A percentile compares a stretch with the other conserved stretches of the same genome.
These are phyloP conservation scores for Serranus cabrilla DNA, from an alignment of 2,797 vertebrate genomes.

Conservation along the genomic window DNA sequence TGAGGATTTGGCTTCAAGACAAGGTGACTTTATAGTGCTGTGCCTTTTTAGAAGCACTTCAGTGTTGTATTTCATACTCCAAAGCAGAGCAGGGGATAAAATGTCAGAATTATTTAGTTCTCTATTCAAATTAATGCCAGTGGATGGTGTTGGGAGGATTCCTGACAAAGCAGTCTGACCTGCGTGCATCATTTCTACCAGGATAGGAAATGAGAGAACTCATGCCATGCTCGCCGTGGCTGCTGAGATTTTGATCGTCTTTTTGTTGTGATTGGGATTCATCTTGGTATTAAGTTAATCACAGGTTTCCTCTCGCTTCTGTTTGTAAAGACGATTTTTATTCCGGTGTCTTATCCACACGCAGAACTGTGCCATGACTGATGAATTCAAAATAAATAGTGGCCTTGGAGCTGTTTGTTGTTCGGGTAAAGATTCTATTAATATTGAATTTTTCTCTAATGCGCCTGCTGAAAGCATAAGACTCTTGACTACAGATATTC, in stretches of 20 bases:
- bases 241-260: not conserved
- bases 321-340: slow-evolving; percentile 25
- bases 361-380: slow-evolving; percentile 22
- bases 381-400: slow-evolving; percentile 44
- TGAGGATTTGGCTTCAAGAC: slow-evolving; percentile 57
- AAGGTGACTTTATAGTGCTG: slow-evolving; percentile 58
- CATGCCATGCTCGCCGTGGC: not conserved
- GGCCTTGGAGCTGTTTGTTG: slow-evolving; percentile 37
- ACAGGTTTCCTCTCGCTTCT: slow-evolving; percentile 26
- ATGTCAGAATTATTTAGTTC: slow-evolving; percentile 47
- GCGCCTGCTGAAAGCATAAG: slow-evolving; percentile 30
- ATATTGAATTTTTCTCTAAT: slow-evolving; percentile 49
- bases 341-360: slow-evolving; percentile 20
- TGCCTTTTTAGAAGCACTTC: slow-evolving; percentile 52
- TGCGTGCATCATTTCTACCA: slow-evolving; percentile 4
- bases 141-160: slow-evolving; percentile 22
- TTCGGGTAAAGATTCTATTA: slow-evolving; percentile 37
- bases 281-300: slow-evolving; percentile 10
- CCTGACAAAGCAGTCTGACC: slow-evolving; percentile 14
- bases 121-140: slow-evolving; percentile 36
- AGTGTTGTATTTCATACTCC: slow-evolving; percentile 39
- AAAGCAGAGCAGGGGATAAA: slow-evolving; percentile 14
- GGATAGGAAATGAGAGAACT: slow-evolving; percentile 7
- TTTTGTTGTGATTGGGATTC: not conserved
- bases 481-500: slow-evolving; percentile 17